Conservation (phyloP, 1,140 invertebrate genomes). For the Dinoponera quadriceps region DNA sequence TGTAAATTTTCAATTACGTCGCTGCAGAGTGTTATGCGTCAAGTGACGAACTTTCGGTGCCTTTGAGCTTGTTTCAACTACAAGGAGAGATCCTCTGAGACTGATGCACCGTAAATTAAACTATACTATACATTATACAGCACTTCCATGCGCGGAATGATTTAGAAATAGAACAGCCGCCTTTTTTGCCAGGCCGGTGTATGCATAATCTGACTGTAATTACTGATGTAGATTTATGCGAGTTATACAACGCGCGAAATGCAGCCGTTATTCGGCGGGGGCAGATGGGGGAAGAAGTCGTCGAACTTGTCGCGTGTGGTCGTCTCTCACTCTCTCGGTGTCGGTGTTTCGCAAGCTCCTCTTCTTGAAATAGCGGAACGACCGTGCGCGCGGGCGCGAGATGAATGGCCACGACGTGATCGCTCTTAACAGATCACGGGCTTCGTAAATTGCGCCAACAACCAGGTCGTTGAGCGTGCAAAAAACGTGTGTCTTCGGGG, state of each 20-base stretch:
- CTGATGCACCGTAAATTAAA: no score
- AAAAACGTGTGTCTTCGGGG: not conserved
- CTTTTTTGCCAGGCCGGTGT: conserved; percentile 19
- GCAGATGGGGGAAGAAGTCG: conserved; percentile 16
- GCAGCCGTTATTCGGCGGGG: not conserved
- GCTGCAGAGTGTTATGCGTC: no score
- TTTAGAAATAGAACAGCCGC: not conserved
- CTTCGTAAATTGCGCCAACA: not conserved
- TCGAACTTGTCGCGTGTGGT: conserved; percentile 56
- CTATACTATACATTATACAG: no score
- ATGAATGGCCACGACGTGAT: conserved; percentile 46
- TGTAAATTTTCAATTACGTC: no score
- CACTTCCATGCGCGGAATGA: no score
- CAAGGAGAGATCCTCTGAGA: no score
- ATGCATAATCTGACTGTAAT: conserved; percentile 39
- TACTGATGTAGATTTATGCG: conserved; percentile 42
- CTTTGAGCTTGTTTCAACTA: no score
- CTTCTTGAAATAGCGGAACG: conserved; percentile 40
- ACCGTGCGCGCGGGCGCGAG: not conserved
- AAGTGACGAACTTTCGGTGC: no score
- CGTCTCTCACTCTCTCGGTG: no score
- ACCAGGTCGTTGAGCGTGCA: not conserved
- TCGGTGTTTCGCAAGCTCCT: conserved; percentile 34
- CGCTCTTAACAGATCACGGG: conserved; percentile 41
- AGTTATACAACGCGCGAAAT: conserved; percentile 26